phyloP scores from a whole-genome alignment of 2,888 invertebrate species.

The Phengaris arion region DNA sequence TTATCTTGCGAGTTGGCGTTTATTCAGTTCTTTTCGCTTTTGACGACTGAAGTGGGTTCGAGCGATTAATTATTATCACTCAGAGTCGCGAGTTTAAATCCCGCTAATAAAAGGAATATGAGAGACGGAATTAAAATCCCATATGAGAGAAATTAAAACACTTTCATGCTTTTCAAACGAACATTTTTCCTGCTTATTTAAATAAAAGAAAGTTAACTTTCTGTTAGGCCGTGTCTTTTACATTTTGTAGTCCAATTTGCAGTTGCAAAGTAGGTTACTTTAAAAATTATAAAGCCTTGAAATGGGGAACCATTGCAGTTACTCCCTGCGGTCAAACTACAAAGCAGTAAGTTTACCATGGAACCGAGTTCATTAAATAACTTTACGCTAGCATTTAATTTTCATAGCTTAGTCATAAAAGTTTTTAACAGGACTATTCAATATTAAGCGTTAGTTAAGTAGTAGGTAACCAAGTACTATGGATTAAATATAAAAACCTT shows the following conservation, averaged over 20 bases:
- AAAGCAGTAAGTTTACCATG: conserved; percentile 32
- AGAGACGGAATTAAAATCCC: not conserved
- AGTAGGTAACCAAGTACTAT: not conserved
- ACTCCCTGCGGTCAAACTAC: conserved; percentile 33
- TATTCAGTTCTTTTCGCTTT: conserved; percentile 16
- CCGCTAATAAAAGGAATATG: not conserved
- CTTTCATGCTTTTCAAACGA: conserved; percentile 1
- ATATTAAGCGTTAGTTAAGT: not conserved
- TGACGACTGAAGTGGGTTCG: not conserved
- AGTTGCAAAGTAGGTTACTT: conserved; percentile 26
- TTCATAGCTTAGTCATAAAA: conserved; percentile 30
- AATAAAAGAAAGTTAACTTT: conserved; percentile 12
- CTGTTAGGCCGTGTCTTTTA: conserved; percentile 4
- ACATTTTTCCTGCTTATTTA: conserved; percentile 8
- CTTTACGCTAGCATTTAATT: conserved; percentile 33
- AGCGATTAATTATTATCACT: too few species aligned
- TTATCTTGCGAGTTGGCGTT: conserved; percentile 19
- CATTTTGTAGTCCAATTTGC: conserved; percentile 20
- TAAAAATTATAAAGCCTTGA: conserved; percentile 27
- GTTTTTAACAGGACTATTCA: conserved; percentile 21
- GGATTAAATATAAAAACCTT: not conserved
- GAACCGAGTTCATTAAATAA: conserved; percentile 32
- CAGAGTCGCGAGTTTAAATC: not conserved
- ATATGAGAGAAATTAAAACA: conserved; percentile 3
- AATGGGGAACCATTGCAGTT: conserved; percentile 35